phyloP scores from a whole-genome alignment of 2,797 vertebrate species.

The Glossophaga mutica region DNA sequence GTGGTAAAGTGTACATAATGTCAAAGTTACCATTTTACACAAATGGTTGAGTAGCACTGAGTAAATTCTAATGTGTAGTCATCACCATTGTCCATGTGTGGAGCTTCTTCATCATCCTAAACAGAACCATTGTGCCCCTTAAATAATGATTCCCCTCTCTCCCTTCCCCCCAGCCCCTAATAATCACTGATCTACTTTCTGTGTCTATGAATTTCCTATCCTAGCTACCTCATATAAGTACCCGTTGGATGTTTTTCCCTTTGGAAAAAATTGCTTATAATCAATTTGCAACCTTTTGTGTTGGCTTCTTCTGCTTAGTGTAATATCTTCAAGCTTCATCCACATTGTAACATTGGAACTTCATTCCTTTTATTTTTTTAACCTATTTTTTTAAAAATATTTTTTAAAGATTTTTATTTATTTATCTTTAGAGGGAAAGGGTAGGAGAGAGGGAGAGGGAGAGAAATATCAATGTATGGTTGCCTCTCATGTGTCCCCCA shows the following conservation, averaged over 20 bases:
- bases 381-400: not conserved
- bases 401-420: no score
- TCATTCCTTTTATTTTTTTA: not conserved
- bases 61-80: not conserved
- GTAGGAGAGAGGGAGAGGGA: no score
- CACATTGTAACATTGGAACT: not conserved
- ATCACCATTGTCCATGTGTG: not conserved
- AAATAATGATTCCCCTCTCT: not conserved
- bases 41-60: not conserved
- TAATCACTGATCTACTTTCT: not conserved
- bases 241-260: no score
- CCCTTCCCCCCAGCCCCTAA: not conserved
- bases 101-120: not conserved
- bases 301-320: not conserved
- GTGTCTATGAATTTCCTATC: not conserved
- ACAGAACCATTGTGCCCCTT: not conserved
- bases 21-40: not conserved
- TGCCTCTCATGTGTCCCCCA: no score
- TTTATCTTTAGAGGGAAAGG: no score
- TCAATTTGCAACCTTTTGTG: not conserved
- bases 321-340: not conserved
- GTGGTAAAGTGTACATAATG: not conserved
- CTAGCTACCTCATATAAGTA: not conserved
- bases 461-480: no score
- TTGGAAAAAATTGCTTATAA: not conserved